These are phyloP conservation scores for Canis aureus DNA, from an alignment of 2,113 vertebrate genomes.

Conservation along the genomic window DNA sequence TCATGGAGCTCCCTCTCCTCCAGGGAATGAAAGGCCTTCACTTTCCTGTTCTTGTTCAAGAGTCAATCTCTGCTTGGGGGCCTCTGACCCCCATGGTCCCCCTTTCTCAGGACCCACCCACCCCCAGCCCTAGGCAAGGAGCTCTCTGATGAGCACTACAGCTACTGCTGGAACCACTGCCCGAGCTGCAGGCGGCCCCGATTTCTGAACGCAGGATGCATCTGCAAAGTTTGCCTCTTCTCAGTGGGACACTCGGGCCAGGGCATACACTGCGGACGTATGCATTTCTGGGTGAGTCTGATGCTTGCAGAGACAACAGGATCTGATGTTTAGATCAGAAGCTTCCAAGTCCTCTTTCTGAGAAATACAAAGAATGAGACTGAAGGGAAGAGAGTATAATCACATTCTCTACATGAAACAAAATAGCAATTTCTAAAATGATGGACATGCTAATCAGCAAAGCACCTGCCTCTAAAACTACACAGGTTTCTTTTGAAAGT, in stretches of 20 bases:
- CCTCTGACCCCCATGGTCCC: neutral
- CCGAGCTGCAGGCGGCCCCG: neutral
- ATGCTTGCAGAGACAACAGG: neutral
- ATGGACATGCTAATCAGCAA: neutral
- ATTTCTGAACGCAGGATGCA: neutral
- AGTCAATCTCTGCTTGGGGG: neutral
- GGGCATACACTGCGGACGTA: rapidly evolving
- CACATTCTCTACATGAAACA: neutral
- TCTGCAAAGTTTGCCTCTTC: neutral
- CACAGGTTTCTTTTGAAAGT: neutral
- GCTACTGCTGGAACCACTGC: too few relatives aligned
- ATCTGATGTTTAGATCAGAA: neutral
- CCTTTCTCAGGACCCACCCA: neutral
- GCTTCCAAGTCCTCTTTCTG: neutral
- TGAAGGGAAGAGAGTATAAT: neutral
- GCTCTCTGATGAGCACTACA: neutral
- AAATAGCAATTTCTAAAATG: slow-evolving; percentile 32
- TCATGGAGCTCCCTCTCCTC: neutral
- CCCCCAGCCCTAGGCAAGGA: neutral
- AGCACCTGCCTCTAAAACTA: neutral
- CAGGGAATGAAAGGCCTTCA: neutral
- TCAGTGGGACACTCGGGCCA: neutral
- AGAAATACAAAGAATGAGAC: slow-evolving; percentile 25
- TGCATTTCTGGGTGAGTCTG: neutral
- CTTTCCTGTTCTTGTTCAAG: neutral